Evolutionary conservation across 2,797 vertebrate genomes (phyloP), one percentile per base, ranked within the genome.

Genomic region (Serranus cabrilla): DNA sequence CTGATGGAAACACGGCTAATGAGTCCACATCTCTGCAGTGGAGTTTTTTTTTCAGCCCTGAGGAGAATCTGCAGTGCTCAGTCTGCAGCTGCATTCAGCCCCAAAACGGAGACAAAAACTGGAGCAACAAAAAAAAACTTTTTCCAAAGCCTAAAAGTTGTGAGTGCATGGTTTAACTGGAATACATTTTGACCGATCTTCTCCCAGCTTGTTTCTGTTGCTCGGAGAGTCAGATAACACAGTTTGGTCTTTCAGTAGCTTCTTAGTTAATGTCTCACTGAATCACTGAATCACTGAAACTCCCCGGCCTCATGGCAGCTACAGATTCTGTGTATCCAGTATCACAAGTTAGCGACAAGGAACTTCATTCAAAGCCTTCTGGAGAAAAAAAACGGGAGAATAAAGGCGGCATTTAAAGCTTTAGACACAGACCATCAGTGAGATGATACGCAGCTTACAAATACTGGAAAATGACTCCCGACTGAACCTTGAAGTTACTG

Each of bases 321-420:
- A 39, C 21, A 72, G 40, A 76, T 43, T 42, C 51, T 50, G 60
- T 31, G 46, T 17, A 20, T 60, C n/a, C 51, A 31, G 50, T 64
- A 34, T 75, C 42, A 57, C 21, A 21, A 39, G 60, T 17, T 10
- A 40, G 37, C 6, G 0, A 46, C 23, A 40, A 45, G 21, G 52
- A 54, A 59, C 55, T 7, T 3, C 16, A 8, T 7, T 76, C 16
- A 65, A 74, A 72, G 46, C 18, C 14, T 23, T 68, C 62, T 20
- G 52, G 27, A 51, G 47, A 67, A 75, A 64, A 74, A 75, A 66
- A 34, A 25, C 37, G 20, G n/a, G 23, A 71, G 67, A 81, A 88
- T 25, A 90, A 85, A 86, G 81, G 51, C 51, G 52, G 43, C 74
- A 83, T 85, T 91, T 78, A 83, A 64, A 81, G 72, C 67, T 77